Evolutionary conservation across 2,888 invertebrate genomes (phyloP), one percentile per base, ranked within the genome.

Genomic region (Hydrotaea cyrtoneurina): DNA sequence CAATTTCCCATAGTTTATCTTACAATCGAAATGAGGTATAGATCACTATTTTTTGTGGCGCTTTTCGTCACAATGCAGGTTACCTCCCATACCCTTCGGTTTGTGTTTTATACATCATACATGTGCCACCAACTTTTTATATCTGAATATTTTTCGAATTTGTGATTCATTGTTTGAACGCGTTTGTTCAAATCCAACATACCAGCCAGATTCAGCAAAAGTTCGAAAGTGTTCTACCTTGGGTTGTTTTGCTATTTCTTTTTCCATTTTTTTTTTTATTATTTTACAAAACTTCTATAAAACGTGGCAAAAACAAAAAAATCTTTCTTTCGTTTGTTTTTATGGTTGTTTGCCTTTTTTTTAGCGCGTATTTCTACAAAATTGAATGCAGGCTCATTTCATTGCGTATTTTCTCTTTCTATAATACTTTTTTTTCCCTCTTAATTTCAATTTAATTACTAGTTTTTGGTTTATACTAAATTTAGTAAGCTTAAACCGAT

Each of bases 271-370:
- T 31, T 31, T 31, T 31, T 31, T 4, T 31, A 39, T 21, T 75
- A 81, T 76, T 82, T 85, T 85, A 83, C 80, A 83, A 83, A 83
- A 83, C 78, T 78, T 83, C 74, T 83, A 83, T 83, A 83, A 80
- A 77, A 86, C 71, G 66, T 80, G 72, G 7, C 31, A 31, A 31
- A 57, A 23, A 31, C 31, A 31, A 31, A 57, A 23, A 26, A 43
- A 57, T 50, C 21, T 46, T 66, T 55, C 57, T 53, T 43, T 43
- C 55, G 57, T 43, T 66, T 59, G n/a, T 15, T 64, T 46, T 74
- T 43, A 69, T 31, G 31, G 31, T 31, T 31, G 31, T 7, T 7
- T 23, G 50, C n/a, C n/a, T n/a, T n/a, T n/a, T 53, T 36, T 43
- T 57, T 43, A 79, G 78, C 66, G 17, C 50, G 36, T 80, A 23